Conservation (phyloP, 2,888 invertebrate genomes). For the Chalcosyrphus nemorum region DNA sequence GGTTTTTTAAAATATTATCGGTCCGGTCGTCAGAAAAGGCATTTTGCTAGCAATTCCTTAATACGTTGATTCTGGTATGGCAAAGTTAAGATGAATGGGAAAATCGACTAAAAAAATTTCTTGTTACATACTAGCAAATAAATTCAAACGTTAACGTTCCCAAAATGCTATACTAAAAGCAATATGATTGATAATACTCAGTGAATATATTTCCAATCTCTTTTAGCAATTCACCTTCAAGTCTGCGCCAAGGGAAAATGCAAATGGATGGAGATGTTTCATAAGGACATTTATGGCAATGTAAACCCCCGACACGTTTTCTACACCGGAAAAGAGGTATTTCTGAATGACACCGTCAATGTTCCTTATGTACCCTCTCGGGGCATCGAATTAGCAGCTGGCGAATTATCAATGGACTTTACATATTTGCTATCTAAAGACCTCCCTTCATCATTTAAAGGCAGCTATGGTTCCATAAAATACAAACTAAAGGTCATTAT, state of each 20-base stretch:
- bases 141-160: no score
- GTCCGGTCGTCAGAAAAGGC: no score
- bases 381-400: constrained; percentile 79
- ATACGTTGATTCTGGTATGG: no score
- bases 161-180: no score
- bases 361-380: constrained; percentile 79
- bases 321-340: constrained; percentile 80
- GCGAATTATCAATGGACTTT: constrained; percentile 79
- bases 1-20: no score
- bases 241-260: constrained; percentile 81
- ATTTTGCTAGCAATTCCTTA: no score
- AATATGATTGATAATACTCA: no score
- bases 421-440: constrained; percentile 77
- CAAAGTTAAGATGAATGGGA: no score
- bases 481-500: constrained; percentile 81
- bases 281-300: constrained; percentile 79
- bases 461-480: constrained; percentile 80
- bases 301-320: constrained; percentile 79
- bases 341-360: constrained; percentile 78
- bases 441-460: constrained; percentile 80
- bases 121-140: no score
- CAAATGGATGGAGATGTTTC: constrained; percentile 81
- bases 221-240: constrained; percentile 81
- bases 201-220: no score
- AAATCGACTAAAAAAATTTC: no score